Base-by-base conservation (phyloP, 2,888 invertebrate genomes). In the Elegia similella region DNA sequence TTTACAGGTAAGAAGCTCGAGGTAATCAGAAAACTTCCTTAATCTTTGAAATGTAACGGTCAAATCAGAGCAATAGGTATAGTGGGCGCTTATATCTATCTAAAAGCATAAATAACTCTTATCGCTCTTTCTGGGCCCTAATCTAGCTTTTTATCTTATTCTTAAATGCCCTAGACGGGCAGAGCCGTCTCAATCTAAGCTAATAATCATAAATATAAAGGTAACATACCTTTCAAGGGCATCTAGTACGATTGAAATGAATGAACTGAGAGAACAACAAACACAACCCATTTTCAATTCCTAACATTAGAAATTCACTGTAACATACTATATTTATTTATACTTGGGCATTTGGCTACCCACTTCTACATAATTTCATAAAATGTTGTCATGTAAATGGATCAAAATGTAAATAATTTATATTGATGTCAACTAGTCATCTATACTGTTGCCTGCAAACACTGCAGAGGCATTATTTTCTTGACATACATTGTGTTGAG, bases 271-370 rank as follows among this genome's bases (percentile, higher is more conserved):
- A 30, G 88, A 83, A 75, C 84, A 86, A 67, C 85, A 85, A 53
- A 87, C 81, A 70, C 85, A 87, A 63, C 88, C 88, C 88, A 89
- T 89, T 76, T 78, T 80, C 64, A 56, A 59, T 46, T 60, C 52
- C 58, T 57, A 72, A 61, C 69, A 69, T 73, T 69, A 58, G 59
- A 60, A 61, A 64, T 7, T 30, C 7, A 48, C 16, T 17, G 13
- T 30, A 42, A 47, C 29, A 17, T 38, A 48, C n/a, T 55, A 54
- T 13, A 16, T 2, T n/a, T 8, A 53, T 53, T 34, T 42, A 8
- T 7, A 5, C 23, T 42, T 7, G 42, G 42, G 13, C 52, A 53
- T 53, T 53, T 53, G 52, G 52, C 42, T 53, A 23, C 8, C 42
- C 52, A 53, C 23, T 42, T 38, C 12, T 12, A 38, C 38, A 38